A percentile compares a stretch with the other conserved stretches of the same genome.
These are phyloP conservation scores for Cotesia typhae DNA, from an alignment of 1,140 invertebrate species.

Conservation along the genomic window DNA sequence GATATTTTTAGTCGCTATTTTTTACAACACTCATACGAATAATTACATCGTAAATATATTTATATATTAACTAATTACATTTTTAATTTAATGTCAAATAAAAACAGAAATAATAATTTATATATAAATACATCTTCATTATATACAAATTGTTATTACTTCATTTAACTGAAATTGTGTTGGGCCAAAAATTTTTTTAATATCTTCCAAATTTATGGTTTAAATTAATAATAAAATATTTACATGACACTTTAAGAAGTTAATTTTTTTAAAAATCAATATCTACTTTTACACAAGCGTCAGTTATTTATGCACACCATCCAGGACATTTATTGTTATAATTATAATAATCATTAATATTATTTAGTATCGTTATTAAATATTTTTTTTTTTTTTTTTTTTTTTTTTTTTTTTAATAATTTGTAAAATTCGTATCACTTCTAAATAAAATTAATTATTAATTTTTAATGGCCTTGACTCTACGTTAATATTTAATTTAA, in stretches of 20 bases:
- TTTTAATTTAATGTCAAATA: too few species aligned
- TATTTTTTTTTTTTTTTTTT: neutral
- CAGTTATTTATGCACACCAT: constrained; percentile 30
- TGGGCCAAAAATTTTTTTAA: too few species aligned
- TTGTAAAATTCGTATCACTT: neutral
- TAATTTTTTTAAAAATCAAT: too few species aligned
- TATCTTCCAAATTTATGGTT: too few species aligned
- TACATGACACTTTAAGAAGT: constrained; percentile 41
- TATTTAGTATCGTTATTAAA: neutral
- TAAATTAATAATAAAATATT: constrained; percentile 7
- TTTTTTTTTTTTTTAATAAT: neutral
- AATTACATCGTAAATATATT: too few species aligned
- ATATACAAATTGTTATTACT: too few species aligned
- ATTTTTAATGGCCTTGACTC: constrained; percentile 41
- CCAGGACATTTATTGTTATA: constrained; percentile 7
- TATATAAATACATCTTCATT: neutral
- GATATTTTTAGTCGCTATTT: neutral
- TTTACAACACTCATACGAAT: constrained; percentile 11
- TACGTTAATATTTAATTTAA: constrained; percentile 50
- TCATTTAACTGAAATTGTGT: too few species aligned
- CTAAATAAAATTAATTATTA: neutral
- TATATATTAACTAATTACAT: too few species aligned
- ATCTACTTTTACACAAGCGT: constrained; percentile 49
- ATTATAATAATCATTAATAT: neutral
- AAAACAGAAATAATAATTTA: too few species aligned